A percentile compares a stretch with the other conserved stretches of the same genome.
Conservation (phyloP, 2,888 invertebrate species). For the Lymantria dispar region DNA sequence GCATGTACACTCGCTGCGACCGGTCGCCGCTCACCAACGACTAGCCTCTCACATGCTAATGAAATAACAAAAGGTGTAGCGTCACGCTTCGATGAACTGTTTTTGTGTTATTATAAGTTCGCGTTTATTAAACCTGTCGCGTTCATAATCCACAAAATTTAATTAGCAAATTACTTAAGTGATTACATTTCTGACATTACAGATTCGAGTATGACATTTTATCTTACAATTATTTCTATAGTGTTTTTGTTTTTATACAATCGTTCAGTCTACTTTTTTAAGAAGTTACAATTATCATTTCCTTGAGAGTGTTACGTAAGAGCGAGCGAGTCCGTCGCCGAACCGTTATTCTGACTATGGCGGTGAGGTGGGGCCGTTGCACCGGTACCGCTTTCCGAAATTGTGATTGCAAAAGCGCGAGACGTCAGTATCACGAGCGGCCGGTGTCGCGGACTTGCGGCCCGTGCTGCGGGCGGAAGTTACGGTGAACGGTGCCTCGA, state of each 20-base stretch:
- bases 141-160: constrained; percentile 1
- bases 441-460: constrained; percentile 38
- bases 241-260: constrained; percentile 27
- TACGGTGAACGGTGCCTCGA: constrained; percentile 65
- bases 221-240: constrained; percentile 26
- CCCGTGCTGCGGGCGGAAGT: constrained; percentile 60
- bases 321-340: constrained; percentile 35
- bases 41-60: constrained; percentile 38
- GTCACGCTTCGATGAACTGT: constrained; percentile 42
- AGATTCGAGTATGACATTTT: constrained; percentile 10
- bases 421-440: constrained; percentile 37
- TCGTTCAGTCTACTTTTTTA: constrained; percentile 36
- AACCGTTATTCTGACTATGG: constrained; percentile 45
- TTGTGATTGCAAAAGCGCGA: constrained; percentile 60
- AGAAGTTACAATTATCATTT: constrained; percentile 40
- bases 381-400: constrained; percentile 60
- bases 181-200: background rate
- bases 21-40: constrained; percentile 14
- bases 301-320: constrained; percentile 50
- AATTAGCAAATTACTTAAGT: background rate
- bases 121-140: constrained; percentile 21
- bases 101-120: constrained; percentile 35
- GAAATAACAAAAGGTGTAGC: constrained; percentile 50
- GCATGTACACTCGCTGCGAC: constrained; percentile 43
- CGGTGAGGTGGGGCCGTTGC: constrained; percentile 48